A percentile compares a stretch with the other conserved stretches of the same genome.
phyloP scores from a whole-genome alignment of 2,797 vertebrate genomes.

The Parotocinclus haroldoi region DNA sequence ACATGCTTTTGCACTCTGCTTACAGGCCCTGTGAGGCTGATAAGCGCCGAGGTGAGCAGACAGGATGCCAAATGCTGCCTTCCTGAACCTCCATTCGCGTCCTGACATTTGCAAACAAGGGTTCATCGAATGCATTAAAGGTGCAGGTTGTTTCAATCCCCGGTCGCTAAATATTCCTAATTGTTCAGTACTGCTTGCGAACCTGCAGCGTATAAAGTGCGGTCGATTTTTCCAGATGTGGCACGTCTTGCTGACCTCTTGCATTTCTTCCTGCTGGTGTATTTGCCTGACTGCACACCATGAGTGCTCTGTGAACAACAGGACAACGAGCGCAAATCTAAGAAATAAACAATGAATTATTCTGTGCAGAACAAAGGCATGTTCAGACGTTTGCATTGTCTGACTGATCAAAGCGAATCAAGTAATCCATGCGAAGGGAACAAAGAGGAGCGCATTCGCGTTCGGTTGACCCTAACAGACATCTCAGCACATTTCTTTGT shows the following conservation, averaged over 20 bases:
- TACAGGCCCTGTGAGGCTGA: conserved; percentile 81
- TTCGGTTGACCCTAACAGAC: neutral
- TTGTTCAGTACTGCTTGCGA: neutral
- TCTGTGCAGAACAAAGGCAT: conserved; percentile 22
- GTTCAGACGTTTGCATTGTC: conserved; percentile 24
- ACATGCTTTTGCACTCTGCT: conserved; percentile 98
- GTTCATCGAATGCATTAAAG: conserved; percentile 52
- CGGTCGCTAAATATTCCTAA: neutral
- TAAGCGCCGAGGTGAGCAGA: conserved; percentile 86
- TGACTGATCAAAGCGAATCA: conserved; percentile 14
- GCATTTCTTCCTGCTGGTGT: neutral
- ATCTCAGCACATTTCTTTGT: conserved; percentile 9
- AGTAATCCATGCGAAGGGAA: conserved; percentile 1
- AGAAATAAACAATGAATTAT: conserved; percentile 37
- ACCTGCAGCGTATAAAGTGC: neutral
- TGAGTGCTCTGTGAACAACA: conserved; percentile 17
- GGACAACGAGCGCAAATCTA: conserved; percentile 17
- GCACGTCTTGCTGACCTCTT: neutral
- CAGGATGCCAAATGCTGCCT: conserved; percentile 73
- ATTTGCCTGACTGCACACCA: neutral
- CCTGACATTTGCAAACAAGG: conserved; percentile 61
- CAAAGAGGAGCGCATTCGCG: neutral
- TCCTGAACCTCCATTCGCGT: conserved; percentile 26
- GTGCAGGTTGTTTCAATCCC: neutral
- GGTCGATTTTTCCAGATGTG: neutral